These are phyloP conservation scores for Brachypterus glaber DNA, from an alignment of 2,888 invertebrate species.

Conservation along the genomic window DNA sequence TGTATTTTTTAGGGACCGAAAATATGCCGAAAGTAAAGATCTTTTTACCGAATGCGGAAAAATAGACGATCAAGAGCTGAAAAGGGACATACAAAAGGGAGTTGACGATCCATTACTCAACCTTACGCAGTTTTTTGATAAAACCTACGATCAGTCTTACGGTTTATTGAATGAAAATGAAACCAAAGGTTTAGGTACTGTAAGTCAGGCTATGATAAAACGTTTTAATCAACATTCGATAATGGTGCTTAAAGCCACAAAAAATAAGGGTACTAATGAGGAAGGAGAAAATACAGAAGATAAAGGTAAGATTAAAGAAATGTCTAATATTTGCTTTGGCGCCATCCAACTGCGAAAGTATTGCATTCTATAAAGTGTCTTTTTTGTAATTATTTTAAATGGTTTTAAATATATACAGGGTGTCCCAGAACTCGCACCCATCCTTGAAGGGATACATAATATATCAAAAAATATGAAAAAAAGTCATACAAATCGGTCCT, in stretches of 20 bases:
- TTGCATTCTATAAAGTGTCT: no score
- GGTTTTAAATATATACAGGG: no score
- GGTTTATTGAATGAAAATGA: constrained; percentile 44
- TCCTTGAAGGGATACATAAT: no score
- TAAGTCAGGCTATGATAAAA: constrained; percentile 88
- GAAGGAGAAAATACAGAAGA: no score
- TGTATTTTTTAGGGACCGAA: constrained; percentile 60
- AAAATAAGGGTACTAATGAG: no score
- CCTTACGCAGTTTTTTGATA: constrained; percentile 71
- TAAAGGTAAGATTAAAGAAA: no score
- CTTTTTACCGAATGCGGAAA: constrained; percentile 96
- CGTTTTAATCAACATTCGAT: constrained; percentile 97
- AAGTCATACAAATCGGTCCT: no score
- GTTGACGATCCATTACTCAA: constrained; percentile 77
- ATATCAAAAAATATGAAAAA: no score
- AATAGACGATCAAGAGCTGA: constrained; percentile 78
- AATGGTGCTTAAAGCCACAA: constrained; percentile 73
- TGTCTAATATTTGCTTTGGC: no score
- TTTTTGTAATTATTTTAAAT: no score
- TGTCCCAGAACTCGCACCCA: no score
- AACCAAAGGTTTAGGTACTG: constrained; percentile 46
- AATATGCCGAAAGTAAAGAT: constrained; percentile 84
- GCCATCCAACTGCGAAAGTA: no score
- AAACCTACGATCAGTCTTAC: constrained; percentile 56
- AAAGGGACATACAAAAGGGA: constrained; percentile 66